Percentiles rank a stretch among this genome's conserved stretches.
Evolutionary conservation across 2,113 vertebrate genomes (phyloP).

Genomic region (Oophaga pumilio): DNA sequence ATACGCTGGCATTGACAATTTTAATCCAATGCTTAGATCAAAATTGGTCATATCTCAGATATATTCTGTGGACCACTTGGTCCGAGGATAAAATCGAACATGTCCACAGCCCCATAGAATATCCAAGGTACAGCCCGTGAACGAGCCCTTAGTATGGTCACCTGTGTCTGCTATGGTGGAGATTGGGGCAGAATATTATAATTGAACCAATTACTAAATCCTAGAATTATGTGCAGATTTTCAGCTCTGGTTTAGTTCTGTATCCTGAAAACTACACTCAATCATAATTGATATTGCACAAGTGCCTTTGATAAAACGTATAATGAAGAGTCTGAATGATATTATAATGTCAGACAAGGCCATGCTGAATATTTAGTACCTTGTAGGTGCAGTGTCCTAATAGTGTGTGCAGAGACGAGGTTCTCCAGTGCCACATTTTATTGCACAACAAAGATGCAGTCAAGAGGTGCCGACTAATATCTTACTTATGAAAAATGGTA

Average conservation of each 20-base stretch:
- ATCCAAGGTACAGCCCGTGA: too few relatives aligned
- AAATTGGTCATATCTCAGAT: too few relatives aligned
- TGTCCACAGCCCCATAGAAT: too few relatives aligned
- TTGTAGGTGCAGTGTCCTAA: neutral
- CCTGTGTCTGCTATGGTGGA: neutral
- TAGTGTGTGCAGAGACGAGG: neutral
- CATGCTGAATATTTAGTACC: neutral
- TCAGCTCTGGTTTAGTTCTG: neutral
- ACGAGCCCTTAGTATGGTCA: neutral
- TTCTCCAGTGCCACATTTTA: neutral
- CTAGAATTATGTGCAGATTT: neutral
- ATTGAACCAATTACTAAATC: neutral
- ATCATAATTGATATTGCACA: neutral
- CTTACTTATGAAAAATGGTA: conserved; percentile 1
- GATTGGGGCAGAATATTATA: neutral
- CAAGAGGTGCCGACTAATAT: neutral
- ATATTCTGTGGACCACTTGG: too few relatives aligned
- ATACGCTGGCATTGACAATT: too few relatives aligned
- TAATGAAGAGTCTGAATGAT: neutral
- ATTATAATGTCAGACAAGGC: neutral
- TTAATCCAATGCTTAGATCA: too few relatives aligned
- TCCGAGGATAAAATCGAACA: too few relatives aligned
- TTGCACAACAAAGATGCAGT: neutral
- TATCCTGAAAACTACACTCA: neutral
- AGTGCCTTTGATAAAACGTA: neutral